phyloP scores from a whole-genome alignment of 2,113 vertebrate species.

The Vidua chalybeata region DNA sequence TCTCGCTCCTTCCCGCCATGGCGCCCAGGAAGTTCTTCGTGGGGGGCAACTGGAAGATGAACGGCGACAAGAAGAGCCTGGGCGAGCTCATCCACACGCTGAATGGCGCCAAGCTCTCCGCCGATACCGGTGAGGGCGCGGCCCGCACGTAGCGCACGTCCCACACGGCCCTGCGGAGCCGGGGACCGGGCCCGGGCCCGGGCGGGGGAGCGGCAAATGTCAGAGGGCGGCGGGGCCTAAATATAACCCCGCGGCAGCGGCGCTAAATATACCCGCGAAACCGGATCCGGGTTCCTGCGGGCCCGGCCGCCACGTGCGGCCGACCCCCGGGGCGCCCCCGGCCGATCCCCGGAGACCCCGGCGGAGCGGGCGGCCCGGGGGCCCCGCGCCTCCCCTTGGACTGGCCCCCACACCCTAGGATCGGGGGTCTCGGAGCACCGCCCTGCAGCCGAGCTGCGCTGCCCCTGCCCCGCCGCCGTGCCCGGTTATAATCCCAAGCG shows the following conservation, averaged over 20 bases:
- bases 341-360: neutral
- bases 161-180: neutral
- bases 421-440: neutral
- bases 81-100: constrained; percentile 88
- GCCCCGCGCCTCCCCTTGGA: neutral
- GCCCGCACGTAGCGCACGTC: constrained; percentile 47
- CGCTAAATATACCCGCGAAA: constrained; percentile 47
- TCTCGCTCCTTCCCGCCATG: constrained; percentile 70
- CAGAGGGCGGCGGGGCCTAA: constrained; percentile 52
- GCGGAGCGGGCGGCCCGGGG: neutral
- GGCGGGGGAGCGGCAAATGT: constrained; percentile 36
- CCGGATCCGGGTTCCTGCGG: neutral
- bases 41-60: constrained; percentile 98
- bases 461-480: too few species aligned
- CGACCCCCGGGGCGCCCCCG: neutral
- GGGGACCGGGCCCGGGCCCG: neutral
- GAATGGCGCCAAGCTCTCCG: constrained; percentile 84
- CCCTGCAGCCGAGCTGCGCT: neutral
- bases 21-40: constrained; percentile 93
- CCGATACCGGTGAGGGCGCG: constrained; percentile 83
- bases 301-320: neutral
- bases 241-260: neutral
- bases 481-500: rapidly evolving
- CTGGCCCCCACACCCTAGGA: rapidly evolving
- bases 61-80: constrained; percentile 91